Evolutionary conservation across 2,113 vertebrate species (phyloP).

Genomic region (Chlamydotis undulata): DNA sequence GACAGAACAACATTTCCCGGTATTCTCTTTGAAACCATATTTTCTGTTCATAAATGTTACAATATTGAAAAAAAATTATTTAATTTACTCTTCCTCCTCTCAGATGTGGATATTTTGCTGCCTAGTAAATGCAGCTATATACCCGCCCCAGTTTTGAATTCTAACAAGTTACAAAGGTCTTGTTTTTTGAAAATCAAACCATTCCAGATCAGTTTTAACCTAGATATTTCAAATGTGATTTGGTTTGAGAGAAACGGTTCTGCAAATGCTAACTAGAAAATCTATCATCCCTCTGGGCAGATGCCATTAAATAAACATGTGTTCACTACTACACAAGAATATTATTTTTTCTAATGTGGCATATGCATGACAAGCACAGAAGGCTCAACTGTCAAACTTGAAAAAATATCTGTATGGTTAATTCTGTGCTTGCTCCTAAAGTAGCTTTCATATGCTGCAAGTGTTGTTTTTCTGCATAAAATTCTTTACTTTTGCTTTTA

Average conservation of each 20-base stretch:
- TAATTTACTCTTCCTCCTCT: background rate
- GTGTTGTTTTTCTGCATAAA: conserved; percentile 43
- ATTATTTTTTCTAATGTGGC: conserved; percentile 69
- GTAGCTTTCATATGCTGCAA: conserved; percentile 17
- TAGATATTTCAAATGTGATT: conserved; percentile 66
- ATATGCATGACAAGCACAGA: conserved; percentile 66
- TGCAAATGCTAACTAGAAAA: conserved; percentile 60
- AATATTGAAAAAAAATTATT: background rate
- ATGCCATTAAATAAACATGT: conserved; percentile 75
- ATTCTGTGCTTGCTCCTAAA: conserved; percentile 46
- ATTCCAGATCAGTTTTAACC: conserved; percentile 49
- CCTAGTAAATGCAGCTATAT: background rate
- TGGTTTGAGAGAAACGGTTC: conserved; percentile 54
- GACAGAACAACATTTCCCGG: background rate
- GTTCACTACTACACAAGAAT: conserved; percentile 63
- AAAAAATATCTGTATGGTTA: conserved; percentile 59
- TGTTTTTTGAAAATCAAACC: conserved; percentile 28
- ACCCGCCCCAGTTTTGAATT: background rate
- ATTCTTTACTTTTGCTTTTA: conserved; percentile 30
- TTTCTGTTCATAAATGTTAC: background rate
- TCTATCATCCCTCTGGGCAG: conserved; percentile 68
- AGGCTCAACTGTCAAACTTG: conserved; percentile 64
- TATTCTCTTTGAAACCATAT: background rate
- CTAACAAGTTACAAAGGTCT: background rate
- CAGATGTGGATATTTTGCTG: background rate